phyloP scores from a whole-genome alignment of 2,113 vertebrate species.

The Alligator sinensis region DNA sequence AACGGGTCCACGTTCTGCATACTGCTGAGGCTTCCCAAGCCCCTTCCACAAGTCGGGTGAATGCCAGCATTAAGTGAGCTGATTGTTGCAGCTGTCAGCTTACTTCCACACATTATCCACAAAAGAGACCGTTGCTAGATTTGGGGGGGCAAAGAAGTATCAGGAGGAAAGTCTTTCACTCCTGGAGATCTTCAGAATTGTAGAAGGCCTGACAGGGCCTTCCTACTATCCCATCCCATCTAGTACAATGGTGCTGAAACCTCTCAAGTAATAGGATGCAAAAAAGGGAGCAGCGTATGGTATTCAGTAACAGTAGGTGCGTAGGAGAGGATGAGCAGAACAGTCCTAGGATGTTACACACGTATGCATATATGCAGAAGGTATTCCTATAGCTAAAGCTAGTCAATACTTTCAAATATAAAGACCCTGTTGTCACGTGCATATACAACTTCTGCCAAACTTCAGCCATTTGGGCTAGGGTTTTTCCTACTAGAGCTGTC shows the following conservation, averaged over 20 bases:
- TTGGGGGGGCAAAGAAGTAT: conserved; percentile 56
- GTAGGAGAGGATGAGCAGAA: not conserved
- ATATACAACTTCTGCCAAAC: not conserved
- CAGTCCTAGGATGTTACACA: too few species aligned
- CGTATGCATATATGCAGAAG: not conserved
- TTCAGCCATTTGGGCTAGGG: not conserved
- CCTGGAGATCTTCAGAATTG: conserved; percentile 49
- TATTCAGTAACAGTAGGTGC: not conserved
- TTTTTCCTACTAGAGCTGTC: not conserved
- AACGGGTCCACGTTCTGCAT: conserved; percentile 6
- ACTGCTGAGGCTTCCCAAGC: conserved; percentile 49
- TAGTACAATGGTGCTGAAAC: not conserved
- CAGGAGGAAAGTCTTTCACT: conserved; percentile 54
- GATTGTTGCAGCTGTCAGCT: conserved; percentile 52
- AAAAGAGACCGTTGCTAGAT: conserved; percentile 36
- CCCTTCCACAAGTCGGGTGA: conserved; percentile 38
- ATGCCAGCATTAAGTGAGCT: conserved; percentile 66
- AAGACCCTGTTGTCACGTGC: not conserved
- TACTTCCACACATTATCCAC: not conserved
- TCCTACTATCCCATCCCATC: conserved; percentile 16
- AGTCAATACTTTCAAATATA: not conserved
- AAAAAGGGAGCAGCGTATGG: not conserved
- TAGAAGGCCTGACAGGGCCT: conserved; percentile 14
- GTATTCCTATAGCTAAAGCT: not conserved
- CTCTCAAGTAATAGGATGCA: not conserved